These are phyloP conservation scores for Poecile atricapillus DNA, from an alignment of 2,113 vertebrate species.

Conservation along the genomic window DNA sequence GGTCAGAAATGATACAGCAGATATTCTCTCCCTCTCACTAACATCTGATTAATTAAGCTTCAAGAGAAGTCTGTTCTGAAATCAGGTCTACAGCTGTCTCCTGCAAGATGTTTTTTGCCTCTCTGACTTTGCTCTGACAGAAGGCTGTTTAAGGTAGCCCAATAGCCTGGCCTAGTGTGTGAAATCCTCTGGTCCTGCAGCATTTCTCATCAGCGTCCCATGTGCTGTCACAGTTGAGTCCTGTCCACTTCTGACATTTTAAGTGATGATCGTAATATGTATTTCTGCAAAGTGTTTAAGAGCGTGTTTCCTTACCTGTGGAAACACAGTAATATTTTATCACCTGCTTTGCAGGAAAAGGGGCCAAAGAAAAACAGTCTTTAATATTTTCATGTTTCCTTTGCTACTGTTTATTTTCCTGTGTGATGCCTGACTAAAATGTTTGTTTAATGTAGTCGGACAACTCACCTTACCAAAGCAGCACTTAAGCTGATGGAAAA, in stretches of 20 bases:
- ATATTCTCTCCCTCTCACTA: neutral
- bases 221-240: conserved; percentile 1
- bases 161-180: neutral
- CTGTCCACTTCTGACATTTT: conserved; percentile 37
- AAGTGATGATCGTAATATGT: conserved; percentile 63
- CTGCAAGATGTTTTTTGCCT: neutral
- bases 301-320: conserved; percentile 66
- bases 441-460: conserved; percentile 64
- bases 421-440: conserved; percentile 67
- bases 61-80: neutral
- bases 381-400: conserved; percentile 69
- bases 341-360: conserved; percentile 65
- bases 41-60: neutral
- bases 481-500: conserved; percentile 54
- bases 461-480: conserved; percentile 55
- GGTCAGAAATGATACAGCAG: neutral
- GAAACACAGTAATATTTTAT: conserved; percentile 71
- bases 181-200: neutral
- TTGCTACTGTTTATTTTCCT: conserved; percentile 73
- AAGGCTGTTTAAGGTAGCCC: neutral
- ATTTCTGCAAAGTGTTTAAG: conserved; percentile 65
- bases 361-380: conserved; percentile 61
- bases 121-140: neutral
- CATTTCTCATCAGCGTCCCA: neutral
- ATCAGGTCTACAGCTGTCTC: neutral